phyloP scores from a whole-genome alignment of 2,888 invertebrate genomes.

The Ommatoiulus sabulosus region DNA sequence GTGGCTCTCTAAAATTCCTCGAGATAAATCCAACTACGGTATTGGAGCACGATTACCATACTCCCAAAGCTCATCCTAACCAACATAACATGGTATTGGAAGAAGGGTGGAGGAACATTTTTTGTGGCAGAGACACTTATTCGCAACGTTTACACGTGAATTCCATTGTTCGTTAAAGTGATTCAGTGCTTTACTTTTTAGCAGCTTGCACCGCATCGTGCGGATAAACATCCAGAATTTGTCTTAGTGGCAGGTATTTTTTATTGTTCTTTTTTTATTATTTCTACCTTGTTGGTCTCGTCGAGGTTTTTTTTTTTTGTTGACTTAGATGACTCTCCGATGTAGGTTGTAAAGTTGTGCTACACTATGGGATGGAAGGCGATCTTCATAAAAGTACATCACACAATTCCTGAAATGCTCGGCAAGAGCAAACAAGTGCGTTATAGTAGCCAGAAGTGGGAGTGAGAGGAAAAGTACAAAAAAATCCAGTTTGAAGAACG shows the following conservation, averaged over 20 bases:
- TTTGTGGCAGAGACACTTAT: not conserved
- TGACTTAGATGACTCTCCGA: slow-evolving; percentile 15
- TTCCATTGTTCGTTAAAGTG: slow-evolving; percentile 34
- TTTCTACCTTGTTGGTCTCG: slow-evolving; percentile 28
- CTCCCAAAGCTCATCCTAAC: slow-evolving; percentile 17
- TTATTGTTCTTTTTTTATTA: slow-evolving; percentile 28
- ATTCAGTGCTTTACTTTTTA: slow-evolving; percentile 34
- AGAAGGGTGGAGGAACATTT: slow-evolving; percentile 27
- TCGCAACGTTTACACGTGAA: slow-evolving; percentile 12
- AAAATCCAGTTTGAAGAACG: slow-evolving; percentile 34
- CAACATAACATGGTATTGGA: not conserved
- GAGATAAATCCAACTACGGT: not conserved
- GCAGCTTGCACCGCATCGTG: slow-evolving; percentile 26
- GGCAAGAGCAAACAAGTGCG: slow-evolving; percentile 34
- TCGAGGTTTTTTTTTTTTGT: not conserved
- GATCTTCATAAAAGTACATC: slow-evolving; percentile 22
- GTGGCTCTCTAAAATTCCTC: not conserved
- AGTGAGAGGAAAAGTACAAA: slow-evolving; percentile 12
- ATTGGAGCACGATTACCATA: not conserved
- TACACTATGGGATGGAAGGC: not conserved
- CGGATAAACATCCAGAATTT: slow-evolving; percentile 34
- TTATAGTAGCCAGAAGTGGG: slow-evolving; percentile 28
- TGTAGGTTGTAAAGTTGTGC: slow-evolving; percentile 28
- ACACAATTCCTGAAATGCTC: slow-evolving; percentile 15
- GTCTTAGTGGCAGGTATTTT: slow-evolving; percentile 34